phyloP scores from a whole-genome alignment of 1,140 invertebrate genomes.

The Pristionchus pacificus region DNA sequence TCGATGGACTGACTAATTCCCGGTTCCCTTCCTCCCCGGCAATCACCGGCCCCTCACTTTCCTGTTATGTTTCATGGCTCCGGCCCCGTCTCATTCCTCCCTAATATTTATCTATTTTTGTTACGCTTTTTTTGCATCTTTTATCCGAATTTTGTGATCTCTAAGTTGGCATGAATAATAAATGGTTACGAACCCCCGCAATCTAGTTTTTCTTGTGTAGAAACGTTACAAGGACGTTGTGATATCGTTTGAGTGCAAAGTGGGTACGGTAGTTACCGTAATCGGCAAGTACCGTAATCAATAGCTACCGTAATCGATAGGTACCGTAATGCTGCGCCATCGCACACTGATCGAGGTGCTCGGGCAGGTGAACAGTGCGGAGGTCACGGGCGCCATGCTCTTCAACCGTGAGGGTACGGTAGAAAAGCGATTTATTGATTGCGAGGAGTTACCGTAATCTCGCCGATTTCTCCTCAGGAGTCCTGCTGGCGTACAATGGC shows the following conservation, averaged over 20 bases:
- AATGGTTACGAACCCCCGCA: too few species aligned
- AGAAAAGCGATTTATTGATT: not conserved
- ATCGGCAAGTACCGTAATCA: too few species aligned
- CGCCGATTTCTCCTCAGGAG: not conserved
- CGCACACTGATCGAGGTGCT: conserved; percentile 34
- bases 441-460: conserved; percentile 4
- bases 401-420: conserved; percentile 37
- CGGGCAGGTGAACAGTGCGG: conserved; percentile 27
- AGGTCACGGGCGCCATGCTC: conserved; percentile 35
- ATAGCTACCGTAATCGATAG: too few species aligned
- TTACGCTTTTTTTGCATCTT: not conserved
- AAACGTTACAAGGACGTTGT: too few species aligned
- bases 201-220: too few species aligned
- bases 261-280: too few species aligned
- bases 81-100: not conserved
- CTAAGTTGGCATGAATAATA: too few species aligned
- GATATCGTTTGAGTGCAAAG: too few species aligned
- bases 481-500: conserved; percentile 24
- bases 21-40: conserved; percentile 4
- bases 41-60: conserved; percentile 10
- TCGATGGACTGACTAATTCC: conserved; percentile 86
- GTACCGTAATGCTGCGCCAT: conserved; percentile 39
- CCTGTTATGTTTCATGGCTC: conserved; percentile 14
- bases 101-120: conserved; percentile 7
- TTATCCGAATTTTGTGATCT: too few species aligned